Evolutionary conservation across 2,888 invertebrate species (phyloP), one percentile per base, ranked within the genome.

Genomic region (Cephus pulcher): DNA sequence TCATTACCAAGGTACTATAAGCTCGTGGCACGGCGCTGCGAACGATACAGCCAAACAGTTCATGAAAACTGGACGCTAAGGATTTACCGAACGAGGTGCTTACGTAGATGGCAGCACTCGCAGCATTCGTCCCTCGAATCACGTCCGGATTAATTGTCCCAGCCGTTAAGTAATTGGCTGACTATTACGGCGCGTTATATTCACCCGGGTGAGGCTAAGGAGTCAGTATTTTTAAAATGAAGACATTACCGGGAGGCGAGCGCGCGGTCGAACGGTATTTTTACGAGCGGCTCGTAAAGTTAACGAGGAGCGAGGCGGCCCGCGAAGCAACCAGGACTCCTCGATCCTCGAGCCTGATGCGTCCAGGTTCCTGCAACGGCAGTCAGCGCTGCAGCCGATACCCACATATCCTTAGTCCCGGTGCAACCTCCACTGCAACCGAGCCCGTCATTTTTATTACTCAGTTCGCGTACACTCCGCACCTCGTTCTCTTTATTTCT

Each of bases 241-340:
- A 90, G 91, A 90, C 90, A 90, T 91, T 89, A 91, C 88, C 84
- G 81, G 78, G 82, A 77, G 77, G 79, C 73, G 74, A 40, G 77
- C 74, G 80, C 78, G 81, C 56, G 84, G 82, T 85, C 84, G 88
- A 89, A 90, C 89, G 90, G 89, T 90, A 91, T 91, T 91, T 91
- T 91, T 91, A 91, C 91, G 91, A 91, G 90, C 87, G 35, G 87
- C 89, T 91, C 91, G 91, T 91, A 91, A 91, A 91, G 86, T 91
- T 91, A 91, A 91, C 91, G 91, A 91, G 89, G 88, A 87, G 86
- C 85, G 86, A 86, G 88, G 23, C 56, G 56, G 56, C 56, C 85
- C 80, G 74, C 78, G 80, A 73, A 76, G 74, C 56, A 75, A 73
- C 75, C 74, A 30, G n/a, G 56, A 56, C 56, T 56, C 9, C 56